phyloP scores from a whole-genome alignment of 2,888 invertebrate species.

The Baronia brevicornis region DNA sequence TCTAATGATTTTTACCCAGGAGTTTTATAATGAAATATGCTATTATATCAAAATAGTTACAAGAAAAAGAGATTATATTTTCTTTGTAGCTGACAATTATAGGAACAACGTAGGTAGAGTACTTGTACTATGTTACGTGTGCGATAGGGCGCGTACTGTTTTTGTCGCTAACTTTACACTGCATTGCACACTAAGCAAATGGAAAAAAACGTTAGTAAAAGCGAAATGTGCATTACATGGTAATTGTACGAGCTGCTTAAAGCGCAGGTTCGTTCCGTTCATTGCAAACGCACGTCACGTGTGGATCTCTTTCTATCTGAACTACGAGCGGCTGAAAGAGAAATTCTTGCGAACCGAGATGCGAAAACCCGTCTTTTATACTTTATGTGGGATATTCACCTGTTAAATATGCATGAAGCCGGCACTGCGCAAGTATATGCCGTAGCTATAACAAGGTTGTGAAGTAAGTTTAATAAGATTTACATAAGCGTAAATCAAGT shows the following conservation, averaged over 20 bases:
- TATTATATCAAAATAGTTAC: too few relatives aligned
- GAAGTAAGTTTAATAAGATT: conserved; percentile 25
- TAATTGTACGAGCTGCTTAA: conserved; percentile 36
- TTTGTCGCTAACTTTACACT: conserved; percentile 6
- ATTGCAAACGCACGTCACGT: conserved; percentile 61
- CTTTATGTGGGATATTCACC: conserved; percentile 19
- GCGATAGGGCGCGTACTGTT: conserved; percentile 10
- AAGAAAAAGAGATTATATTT: too few relatives aligned
- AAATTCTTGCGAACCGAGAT: conserved; percentile 22
- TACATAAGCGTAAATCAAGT: conserved; percentile 15
- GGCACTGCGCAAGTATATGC: conserved; percentile 5
- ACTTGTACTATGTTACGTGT: conserved; percentile 7
- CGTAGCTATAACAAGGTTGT: conserved; percentile 18
- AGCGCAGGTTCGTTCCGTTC: conserved; percentile 50
- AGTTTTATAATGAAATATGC: too few relatives aligned
- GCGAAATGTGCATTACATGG: conserved; percentile 13
- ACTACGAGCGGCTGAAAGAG: conserved; percentile 28
- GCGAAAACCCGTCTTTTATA: conserved; percentile 17
- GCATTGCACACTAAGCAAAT: too few relatives aligned
- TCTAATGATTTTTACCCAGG: too few relatives aligned
- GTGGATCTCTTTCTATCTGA: conserved; percentile 23
- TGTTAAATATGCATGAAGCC: conserved; percentile 17
- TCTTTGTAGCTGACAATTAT: too few relatives aligned
- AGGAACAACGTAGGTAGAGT: too few relatives aligned
- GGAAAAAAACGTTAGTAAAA: too few relatives aligned